These are phyloP conservation scores for Kryptolebias marmoratus DNA, from an alignment of 2,113 vertebrate genomes.

Conservation along the genomic window DNA sequence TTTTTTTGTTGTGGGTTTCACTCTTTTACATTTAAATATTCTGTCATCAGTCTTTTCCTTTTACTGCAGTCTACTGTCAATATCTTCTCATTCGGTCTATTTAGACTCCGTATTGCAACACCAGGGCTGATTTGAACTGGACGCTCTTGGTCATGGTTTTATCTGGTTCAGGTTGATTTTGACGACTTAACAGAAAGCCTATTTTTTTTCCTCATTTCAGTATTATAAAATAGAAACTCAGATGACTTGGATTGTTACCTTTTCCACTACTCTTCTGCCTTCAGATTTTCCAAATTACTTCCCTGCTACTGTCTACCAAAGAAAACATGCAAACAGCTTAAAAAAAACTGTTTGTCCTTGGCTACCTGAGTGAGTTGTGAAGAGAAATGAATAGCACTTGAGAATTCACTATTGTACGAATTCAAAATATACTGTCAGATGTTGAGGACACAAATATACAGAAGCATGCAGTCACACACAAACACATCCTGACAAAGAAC, in stretches of 20 bases:
- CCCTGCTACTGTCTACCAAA: conserved; percentile 5
- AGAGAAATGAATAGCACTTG: conserved; percentile 49
- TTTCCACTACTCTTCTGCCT: background rate
- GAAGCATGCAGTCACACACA: conserved; percentile 3
- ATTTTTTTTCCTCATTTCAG: background rate
- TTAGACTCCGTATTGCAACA: background rate
- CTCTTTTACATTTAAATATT: conserved; percentile 1
- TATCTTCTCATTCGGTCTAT: background rate
- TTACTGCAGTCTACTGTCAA: too few relatives aligned
- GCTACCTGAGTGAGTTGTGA: conserved; percentile 39
- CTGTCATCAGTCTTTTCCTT: conserved; percentile 14
- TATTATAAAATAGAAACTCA: too few relatives aligned
- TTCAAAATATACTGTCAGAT: conserved; percentile 51
- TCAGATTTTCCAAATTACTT: background rate
- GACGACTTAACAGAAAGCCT: background rate
- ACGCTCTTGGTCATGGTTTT: background rate
- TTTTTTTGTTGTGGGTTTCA: background rate
- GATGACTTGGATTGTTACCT: background rate
- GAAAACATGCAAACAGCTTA: conserved; percentile 8
- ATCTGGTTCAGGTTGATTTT: background rate
- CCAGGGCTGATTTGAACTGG: background rate
- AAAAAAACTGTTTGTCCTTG: conserved; percentile 53
- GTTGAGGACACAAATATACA: conserved; percentile 29
- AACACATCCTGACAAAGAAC: background rate
- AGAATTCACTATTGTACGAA: conserved; percentile 52